A percentile compares a stretch with the other conserved stretches of the same genome.
These are phyloP conservation scores for Scortum barcoo DNA, from an alignment of 2,113 vertebrate species.

Conservation along the genomic window DNA sequence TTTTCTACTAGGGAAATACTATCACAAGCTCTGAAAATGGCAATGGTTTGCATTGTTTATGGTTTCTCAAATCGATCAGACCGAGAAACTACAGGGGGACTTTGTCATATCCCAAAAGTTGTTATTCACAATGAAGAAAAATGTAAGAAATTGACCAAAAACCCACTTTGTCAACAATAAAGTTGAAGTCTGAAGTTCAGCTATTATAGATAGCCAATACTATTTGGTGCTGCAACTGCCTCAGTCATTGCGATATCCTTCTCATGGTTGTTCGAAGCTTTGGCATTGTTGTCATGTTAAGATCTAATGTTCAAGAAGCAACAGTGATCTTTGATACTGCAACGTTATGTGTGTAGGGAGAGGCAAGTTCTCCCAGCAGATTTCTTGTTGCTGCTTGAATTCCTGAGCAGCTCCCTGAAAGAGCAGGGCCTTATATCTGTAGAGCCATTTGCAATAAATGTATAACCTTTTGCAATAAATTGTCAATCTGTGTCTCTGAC, in stretches of 20 bases:
- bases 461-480: background rate
- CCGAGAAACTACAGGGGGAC: too few species aligned
- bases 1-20: too few species aligned
- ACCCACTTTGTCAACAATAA: too few species aligned
- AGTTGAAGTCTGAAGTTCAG: too few species aligned
- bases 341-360: background rate
- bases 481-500: background rate
- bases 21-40: too few species aligned
- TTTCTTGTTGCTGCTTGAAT: background rate
- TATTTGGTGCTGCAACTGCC: background rate
- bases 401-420: background rate
- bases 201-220: background rate
- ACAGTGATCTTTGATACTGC: constrained; percentile 3
- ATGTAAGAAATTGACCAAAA: too few species aligned
- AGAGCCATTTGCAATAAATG: constrained; percentile 2
- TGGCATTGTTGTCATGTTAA: background rate
- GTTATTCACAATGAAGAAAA: too few species aligned
- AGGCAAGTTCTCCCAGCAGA: background rate
- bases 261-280: background rate
- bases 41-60: too few species aligned
- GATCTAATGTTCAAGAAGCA: background rate
- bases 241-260: background rate
- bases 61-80: too few species aligned
- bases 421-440: background rate
- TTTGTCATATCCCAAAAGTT: too few species aligned